These are phyloP conservation scores for Toxotes lorentzi DNA, from an alignment of 2,797 vertebrate genomes.

Conservation along the genomic window DNA sequence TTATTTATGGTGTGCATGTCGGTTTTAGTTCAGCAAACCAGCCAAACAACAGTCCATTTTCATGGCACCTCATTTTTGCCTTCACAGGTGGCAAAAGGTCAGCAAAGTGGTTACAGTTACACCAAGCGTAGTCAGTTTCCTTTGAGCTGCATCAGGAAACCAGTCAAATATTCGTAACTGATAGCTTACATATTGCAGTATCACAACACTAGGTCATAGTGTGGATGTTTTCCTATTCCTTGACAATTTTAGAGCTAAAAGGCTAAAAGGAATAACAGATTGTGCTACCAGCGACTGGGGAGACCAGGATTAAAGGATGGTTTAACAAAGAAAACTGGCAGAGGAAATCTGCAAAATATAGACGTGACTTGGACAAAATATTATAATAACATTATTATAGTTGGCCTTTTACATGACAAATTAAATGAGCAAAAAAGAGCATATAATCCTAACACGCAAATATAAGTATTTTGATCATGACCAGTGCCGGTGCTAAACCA, in stretches of 20 bases:
- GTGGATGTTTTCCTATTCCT: neutral
- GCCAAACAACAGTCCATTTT: slow-evolving; percentile 6
- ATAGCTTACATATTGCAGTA: neutral
- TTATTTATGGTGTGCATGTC: neutral
- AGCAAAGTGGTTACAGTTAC: neutral
- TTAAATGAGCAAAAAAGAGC: neutral
- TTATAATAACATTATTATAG: too few species aligned
- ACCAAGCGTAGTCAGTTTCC: neutral
- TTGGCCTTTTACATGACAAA: neutral
- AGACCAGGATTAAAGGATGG: neutral
- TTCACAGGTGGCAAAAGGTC: slow-evolving; percentile 18
- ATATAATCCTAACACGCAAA: neutral
- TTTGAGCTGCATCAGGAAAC: slow-evolving; percentile 1
- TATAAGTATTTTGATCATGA: slow-evolving; percentile 3
- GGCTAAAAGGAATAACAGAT: slow-evolving; percentile 29
- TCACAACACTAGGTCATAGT: slow-evolving; percentile 21
- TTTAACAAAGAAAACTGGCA: neutral
- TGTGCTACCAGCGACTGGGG: neutral
- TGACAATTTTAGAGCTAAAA: slow-evolving; percentile 39
- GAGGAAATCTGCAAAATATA: neutral
- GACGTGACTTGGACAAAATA: neutral
- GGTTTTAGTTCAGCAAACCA: neutral
- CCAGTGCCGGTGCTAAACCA: neutral
- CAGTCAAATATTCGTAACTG: neutral
- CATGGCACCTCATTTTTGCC: neutral